Conservation (phyloP, 2,888 invertebrate species). For the Parochlus steinenii region DNA sequence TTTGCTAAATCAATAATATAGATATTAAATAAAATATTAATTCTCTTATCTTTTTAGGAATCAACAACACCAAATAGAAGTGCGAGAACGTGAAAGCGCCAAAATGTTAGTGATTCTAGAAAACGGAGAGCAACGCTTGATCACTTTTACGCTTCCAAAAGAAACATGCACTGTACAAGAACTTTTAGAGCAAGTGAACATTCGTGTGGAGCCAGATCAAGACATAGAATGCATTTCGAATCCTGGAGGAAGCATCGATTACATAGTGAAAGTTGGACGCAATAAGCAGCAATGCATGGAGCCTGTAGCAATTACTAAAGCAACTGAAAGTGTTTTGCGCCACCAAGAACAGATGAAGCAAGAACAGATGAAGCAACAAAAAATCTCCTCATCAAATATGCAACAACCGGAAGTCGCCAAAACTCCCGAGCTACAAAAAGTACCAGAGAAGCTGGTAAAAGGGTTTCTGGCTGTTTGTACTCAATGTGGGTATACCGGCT, state of each 20-base stretch:
- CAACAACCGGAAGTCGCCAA: conserved; percentile 16
- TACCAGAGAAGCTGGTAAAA: conserved; percentile 43
- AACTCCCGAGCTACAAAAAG: conserved; percentile 36
- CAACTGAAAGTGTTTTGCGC: conserved; percentile 18
- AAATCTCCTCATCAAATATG: conserved; percentile 3
- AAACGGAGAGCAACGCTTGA: conserved; percentile 63
- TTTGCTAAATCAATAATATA: conserved; percentile 17
- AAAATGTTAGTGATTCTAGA: conserved; percentile 64
- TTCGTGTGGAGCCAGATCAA: conserved; percentile 51
- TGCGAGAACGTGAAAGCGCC: conserved; percentile 45
- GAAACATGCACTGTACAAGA: conserved; percentile 71
- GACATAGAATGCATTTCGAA: conserved; percentile 59
- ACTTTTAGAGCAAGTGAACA: conserved; percentile 57
- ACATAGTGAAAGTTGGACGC: conserved; percentile 54
- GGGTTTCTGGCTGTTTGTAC: conserved; percentile 65
- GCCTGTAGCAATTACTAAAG: conserved; percentile 11
- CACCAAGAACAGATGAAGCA: conserved; percentile 17
- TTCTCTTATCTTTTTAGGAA: conserved; percentile 18
- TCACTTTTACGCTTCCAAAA: conserved; percentile 65
- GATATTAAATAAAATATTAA: conserved; percentile 15
- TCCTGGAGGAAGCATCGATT: conserved; percentile 58
- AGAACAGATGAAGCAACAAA: conserved; percentile 14
- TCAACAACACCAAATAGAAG: conserved; percentile 13
- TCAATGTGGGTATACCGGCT: conserved; percentile 62
- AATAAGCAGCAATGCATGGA: conserved; percentile 3